A percentile compares a stretch with the other conserved stretches of the same genome.
Evolutionary conservation across 23 tunicate species (phyloP).

Genomic region (Clavelina lepadiformis): DNA sequence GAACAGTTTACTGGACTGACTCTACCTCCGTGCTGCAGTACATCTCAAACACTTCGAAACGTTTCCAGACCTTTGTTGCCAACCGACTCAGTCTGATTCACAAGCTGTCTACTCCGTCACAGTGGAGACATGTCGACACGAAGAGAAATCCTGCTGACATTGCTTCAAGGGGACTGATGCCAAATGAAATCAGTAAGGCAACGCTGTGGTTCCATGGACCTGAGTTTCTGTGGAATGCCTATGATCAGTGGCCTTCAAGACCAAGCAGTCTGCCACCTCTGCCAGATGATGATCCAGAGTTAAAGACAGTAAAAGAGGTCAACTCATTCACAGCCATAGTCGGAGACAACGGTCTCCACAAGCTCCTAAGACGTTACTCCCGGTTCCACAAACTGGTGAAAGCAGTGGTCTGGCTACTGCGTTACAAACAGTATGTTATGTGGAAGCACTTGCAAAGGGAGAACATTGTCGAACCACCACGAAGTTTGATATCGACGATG

Average conservation of each 20-base stretch:
- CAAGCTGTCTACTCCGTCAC: not conserved
- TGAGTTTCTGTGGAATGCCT: constrained; percentile 15
- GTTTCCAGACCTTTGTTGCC: constrained; percentile 57
- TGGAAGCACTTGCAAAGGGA: not conserved
- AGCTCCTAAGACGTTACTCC: constrained; percentile 2
- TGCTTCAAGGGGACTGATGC: constrained; percentile 27
- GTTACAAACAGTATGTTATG: not conserved
- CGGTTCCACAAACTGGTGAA: not conserved
- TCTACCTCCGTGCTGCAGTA: constrained; percentile 28
- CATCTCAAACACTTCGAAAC: constrained; percentile 6
- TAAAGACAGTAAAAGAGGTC: not conserved
- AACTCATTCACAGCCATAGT: not conserved
- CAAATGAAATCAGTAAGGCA: not conserved
- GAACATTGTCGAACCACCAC: not conserved
- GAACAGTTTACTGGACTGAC: constrained; percentile 30
- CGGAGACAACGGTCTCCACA: not conserved
- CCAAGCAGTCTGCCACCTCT: not conserved
- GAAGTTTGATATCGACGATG: not conserved
- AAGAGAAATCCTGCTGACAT: constrained; percentile 31
- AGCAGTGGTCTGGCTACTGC: constrained; percentile 11
- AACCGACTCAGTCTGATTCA: constrained; percentile 29
- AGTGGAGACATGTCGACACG: constrained; percentile 31
- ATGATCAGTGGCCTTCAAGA: constrained; percentile 11
- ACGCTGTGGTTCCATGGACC: constrained; percentile 35
- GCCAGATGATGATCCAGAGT: not conserved